Evolutionary conservation across 2,888 invertebrate species (phyloP), one percentile per base, ranked within the genome.

Genomic region (Ischnus inquisitorius): DNA sequence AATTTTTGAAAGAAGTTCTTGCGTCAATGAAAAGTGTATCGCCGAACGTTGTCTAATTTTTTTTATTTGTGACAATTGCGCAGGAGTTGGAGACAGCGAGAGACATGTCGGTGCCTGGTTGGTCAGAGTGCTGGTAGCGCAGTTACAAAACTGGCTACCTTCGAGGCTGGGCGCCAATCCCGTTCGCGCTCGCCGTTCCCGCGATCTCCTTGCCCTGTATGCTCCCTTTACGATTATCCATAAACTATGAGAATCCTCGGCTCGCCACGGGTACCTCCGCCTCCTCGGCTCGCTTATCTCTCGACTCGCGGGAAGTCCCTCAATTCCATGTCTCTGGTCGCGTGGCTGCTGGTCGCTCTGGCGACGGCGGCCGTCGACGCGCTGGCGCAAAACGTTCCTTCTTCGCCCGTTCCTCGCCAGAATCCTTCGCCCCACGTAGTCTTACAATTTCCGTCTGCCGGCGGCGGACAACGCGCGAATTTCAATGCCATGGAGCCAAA

Each of bases 231-330:
- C 85, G 82, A 86, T 86, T 81, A 86, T 87, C 76, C 78, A 86
- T 87, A 83, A 90, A 91, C 84, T 88, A 93, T 93, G 93, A 92
- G 89, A 89, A 90, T 90, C 87, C 88, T 90, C 87, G 91, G 91
- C 78, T 83, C 88, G 77, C 85, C 87, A 81, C 87, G 86, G 77
- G 88, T 88, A 79, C 88, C 89, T 76, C 90, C 90, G 60, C 89
- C 90, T 57, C 89, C 89, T 65, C 90, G 89, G 83, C 88, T 90
- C 87, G 81, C 84, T 75, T 74, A 85, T 62, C 72, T 78, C 72
- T 78, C 76, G 34, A 78, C 82, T 62, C 79, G 83, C 67, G 78
- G 82, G 72, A 85, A 84, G 71, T 85, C 88, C 81, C 48, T 89
- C 64, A 86, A 76, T 28, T 78, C 46, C 14, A 88, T 90, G 87